Evolutionary conservation across 2,113 vertebrate species (phyloP).

Genomic region (Hypanus sabinus): DNA sequence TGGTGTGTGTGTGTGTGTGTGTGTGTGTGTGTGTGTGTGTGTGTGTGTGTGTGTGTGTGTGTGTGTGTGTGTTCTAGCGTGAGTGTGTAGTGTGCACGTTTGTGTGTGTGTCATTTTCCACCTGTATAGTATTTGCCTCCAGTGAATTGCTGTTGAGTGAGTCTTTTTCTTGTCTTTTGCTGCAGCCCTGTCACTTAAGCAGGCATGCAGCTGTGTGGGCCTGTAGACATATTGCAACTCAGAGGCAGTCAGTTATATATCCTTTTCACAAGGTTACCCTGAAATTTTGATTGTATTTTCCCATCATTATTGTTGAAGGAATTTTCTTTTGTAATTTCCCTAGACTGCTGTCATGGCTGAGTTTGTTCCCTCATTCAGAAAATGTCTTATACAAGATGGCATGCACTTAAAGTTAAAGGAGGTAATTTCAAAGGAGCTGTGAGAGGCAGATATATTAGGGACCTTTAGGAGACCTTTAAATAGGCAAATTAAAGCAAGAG

Average conservation of each 20-base stretch:
- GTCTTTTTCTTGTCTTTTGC: neutral
- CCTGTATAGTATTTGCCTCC: neutral
- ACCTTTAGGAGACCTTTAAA: too few species aligned
- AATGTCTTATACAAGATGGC: too few species aligned
- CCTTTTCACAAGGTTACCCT: neutral
- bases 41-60: neutral
- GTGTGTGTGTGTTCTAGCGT: too few species aligned
- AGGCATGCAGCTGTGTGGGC: neutral
- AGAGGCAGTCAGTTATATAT: neutral
- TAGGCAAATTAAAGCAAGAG: too few species aligned
- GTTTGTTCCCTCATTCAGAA: neutral
- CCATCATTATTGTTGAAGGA: neutral
- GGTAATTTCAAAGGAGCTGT: too few species aligned
- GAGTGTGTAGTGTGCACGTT: too few species aligned
- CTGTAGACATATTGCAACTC: neutral
- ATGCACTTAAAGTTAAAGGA: too few species aligned
- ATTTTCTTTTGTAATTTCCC: neutral
- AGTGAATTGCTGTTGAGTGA: neutral
- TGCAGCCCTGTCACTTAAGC: neutral
- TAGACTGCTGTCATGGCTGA: neutral
- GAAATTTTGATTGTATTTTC: neutral
- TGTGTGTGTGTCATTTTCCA: too few species aligned
- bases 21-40: conserved; percentile 12
- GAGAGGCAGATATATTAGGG: too few species aligned
- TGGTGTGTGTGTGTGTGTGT: neutral